Percentiles rank a stretch among this genome's conserved stretches.
phyloP scores from a whole-genome alignment of 1,140 invertebrate genomes.

The Trypoxylus dichotomus region DNA sequence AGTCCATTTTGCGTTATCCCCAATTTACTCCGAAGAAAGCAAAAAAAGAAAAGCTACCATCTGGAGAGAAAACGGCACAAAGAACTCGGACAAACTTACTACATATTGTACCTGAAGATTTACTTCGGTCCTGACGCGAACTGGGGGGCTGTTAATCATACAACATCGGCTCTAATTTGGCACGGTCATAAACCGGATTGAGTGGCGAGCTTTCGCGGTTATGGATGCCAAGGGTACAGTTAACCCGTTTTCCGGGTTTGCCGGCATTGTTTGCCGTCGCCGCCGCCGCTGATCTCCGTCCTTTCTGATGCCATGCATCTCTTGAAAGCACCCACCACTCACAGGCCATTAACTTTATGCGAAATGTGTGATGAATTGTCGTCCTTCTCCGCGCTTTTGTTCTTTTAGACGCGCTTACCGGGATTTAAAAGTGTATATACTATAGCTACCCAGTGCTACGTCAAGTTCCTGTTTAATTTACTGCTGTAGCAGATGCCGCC shows the following conservation, averaged over 20 bases:
- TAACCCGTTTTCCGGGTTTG: background rate
- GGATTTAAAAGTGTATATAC: too few species aligned
- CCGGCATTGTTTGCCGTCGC: background rate
- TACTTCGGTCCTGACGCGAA: background rate
- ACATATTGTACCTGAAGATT: slow-evolving; percentile 3
- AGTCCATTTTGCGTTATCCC: too few species aligned
- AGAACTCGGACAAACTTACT: too few species aligned
- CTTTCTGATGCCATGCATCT: background rate
- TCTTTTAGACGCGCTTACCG: background rate
- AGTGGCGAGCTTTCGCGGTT: slow-evolving; percentile 1
- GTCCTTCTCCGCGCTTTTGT: background rate
- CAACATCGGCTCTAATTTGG: slow-evolving; percentile 20
- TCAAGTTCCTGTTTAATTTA: background rate
- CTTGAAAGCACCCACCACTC: background rate
- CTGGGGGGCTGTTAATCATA: slow-evolving; percentile 16
- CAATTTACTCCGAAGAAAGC: too few species aligned
- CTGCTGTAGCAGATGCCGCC: background rate
- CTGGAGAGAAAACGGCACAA: too few species aligned
- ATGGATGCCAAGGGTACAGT: slow-evolving; percentile 13
- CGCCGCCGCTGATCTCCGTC: background rate
- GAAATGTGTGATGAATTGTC: slow-evolving; percentile 15
- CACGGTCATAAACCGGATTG: slow-evolving; percentile 15
- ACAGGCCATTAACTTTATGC: slow-evolving; percentile 18
- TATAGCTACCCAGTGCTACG: background rate
- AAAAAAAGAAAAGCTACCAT: too few species aligned